A percentile compares a stretch with the other conserved stretches of the same genome.
Conservation (phyloP, 2,888 invertebrate genomes). For the Diarsia rubi region DNA sequence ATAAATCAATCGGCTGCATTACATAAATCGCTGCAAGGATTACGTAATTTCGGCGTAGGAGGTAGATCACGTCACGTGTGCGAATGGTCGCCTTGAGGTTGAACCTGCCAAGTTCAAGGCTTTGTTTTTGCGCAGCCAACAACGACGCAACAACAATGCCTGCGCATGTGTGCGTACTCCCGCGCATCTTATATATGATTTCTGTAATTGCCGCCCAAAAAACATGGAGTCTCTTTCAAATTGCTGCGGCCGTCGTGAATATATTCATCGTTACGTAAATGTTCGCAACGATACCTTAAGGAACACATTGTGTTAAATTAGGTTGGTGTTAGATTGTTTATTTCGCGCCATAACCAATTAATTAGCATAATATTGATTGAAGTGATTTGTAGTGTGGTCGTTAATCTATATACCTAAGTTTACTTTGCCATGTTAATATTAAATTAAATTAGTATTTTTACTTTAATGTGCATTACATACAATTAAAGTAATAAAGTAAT, state of each 20-base stretch:
- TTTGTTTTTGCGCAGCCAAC: slow-evolving; percentile 84
- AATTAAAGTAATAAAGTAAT: neutral
- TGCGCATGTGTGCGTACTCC: slow-evolving; percentile 73
- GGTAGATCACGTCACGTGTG: slow-evolving; percentile 84
- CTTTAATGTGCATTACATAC: neutral
- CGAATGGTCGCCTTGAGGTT: slow-evolving; percentile 85
- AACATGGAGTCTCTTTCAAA: slow-evolving; percentile 49
- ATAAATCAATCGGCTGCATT: slow-evolving; percentile 31
- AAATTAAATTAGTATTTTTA: neutral
- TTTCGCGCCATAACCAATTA: slow-evolving; percentile 36
- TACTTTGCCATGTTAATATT: slow-evolving; percentile 18
- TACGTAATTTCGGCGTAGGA: slow-evolving; percentile 84
- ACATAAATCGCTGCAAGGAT: slow-evolving; percentile 66
- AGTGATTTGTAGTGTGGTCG: neutral
- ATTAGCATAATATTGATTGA: neutral
- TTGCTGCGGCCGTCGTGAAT: slow-evolving; percentile 40
- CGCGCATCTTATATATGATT: slow-evolving; percentile 68
- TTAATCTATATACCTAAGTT: neutral
- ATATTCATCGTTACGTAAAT: slow-evolving; percentile 41
- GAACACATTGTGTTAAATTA: neutral
- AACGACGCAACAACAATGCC: slow-evolving; percentile 80
- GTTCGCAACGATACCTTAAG: neutral
- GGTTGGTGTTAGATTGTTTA: slow-evolving; percentile 15
- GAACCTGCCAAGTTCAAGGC: slow-evolving; percentile 89
- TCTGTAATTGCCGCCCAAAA: slow-evolving; percentile 69